Base-by-base conservation (phyloP, 2,797 vertebrate genomes). In the Pitangus sulphuratus region DNA sequence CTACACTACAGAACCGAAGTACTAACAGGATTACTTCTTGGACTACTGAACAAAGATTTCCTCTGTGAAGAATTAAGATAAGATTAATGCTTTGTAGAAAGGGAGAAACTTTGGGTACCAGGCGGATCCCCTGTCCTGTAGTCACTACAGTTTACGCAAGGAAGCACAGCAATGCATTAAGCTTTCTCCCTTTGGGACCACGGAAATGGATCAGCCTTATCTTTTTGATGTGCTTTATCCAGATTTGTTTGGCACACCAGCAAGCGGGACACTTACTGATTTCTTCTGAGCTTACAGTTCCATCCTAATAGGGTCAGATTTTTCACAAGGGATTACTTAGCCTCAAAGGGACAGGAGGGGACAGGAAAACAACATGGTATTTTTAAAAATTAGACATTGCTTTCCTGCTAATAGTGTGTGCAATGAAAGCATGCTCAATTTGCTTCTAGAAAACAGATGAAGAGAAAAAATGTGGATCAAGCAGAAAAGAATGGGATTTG, bases 261-360 rank as follows among this genome's bases (percentile, higher is more conserved):
- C 58, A 93, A 92, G 53, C 0, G 0, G 0, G 64, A 87, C 37
- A 58, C 12, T 88, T 72, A 82, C 0, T 57, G 75, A 68, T 80
- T 83, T 92, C 56, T 84, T 74, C 81, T 54, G 48, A 60, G 56
- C 3, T 94, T 79, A 42, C 37, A 77, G 45, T 68, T 91, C 57
- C 25, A 11, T 42, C 60, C 47, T 68, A 91, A 71, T 10, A 86
- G 72, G 22, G 45, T 61, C 77, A 75, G 35, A 83, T 64, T 87
- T 94, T 96, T 87, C 93, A 68, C 75, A 80, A 51, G 74, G 35
- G 75, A 87, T 83, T 96, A 71, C 54, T 85, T 68, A 57, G 45
- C 30, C 74, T 69, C 35, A 14, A 8, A 64, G 75, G 54, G 62
- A 62, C 42, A 69, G 77, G 84, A 84, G 15, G 8, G n/a, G 68